Conservation (phyloP, 1,140 invertebrate genomes). For the Drosophila albomicans region DNA sequence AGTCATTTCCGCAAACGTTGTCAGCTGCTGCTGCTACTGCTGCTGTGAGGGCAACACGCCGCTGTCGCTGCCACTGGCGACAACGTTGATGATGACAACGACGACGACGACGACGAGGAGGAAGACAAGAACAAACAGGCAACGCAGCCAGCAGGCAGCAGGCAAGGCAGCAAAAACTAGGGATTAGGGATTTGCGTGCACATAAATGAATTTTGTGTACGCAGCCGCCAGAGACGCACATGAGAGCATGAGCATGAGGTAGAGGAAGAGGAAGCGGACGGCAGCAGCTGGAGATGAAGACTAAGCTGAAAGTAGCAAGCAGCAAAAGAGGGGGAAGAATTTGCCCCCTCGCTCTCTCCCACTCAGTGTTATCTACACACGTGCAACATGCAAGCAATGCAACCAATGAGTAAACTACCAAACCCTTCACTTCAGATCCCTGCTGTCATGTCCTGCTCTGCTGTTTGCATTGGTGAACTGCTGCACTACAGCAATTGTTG, state of each 20-base stretch:
- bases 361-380: constrained; percentile 74
- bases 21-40: constrained; percentile 40
- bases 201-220: constrained; percentile 81
- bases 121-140: constrained; percentile 1
- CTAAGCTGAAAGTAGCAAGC: constrained; percentile 41
- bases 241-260: too few species aligned
- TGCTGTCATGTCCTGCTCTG: constrained; percentile 11
- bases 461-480: constrained; percentile 70
- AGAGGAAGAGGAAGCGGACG: background rate
- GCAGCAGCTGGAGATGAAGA: constrained; percentile 25
- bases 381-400: constrained; percentile 72
- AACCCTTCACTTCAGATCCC: background rate
- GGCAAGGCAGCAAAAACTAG: constrained; percentile 71
- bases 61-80: background rate
- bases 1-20: constrained; percentile 81
- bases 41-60: constrained; percentile 1
- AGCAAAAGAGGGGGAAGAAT: background rate
- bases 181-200: constrained; percentile 83
- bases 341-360: constrained; percentile 19
- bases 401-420: constrained; percentile 63
- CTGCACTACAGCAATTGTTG: constrained; percentile 71
- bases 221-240: constrained; percentile 47
- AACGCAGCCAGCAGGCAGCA: constrained; percentile 47
- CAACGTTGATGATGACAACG: constrained; percentile 14
- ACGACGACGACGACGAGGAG: background rate